Conservation (phyloP, 2,113 vertebrate genomes). For the Casuarius casuarius region DNA sequence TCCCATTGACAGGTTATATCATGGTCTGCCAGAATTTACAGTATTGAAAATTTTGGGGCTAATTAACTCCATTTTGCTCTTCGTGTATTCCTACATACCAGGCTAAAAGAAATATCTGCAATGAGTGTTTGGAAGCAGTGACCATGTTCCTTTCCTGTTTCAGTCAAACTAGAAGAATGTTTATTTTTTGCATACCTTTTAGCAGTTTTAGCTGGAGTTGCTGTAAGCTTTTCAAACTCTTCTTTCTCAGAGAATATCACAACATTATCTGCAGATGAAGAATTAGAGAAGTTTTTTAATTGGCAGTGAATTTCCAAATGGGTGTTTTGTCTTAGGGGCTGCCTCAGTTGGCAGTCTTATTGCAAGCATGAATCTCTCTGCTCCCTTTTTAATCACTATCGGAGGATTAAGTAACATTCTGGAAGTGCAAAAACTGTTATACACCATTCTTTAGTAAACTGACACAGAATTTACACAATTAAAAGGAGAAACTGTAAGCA, state of each 20-base stretch:
- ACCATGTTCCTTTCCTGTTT: neutral
- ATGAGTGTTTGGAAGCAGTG: neutral
- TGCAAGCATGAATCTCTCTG: neutral
- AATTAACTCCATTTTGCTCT: neutral
- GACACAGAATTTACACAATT: neutral
- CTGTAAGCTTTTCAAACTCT: slow-evolving; percentile 94
- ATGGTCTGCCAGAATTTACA: neutral
- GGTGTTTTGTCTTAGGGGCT: neutral
- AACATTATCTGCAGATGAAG: slow-evolving; percentile 83
- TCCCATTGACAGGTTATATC: neutral
- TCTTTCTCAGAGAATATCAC: slow-evolving; percentile 96
- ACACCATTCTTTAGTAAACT: neutral
- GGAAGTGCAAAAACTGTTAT: neutral
- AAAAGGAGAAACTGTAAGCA: neutral
- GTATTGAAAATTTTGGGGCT: neutral
- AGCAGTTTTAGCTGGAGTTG: slow-evolving; percentile 86
- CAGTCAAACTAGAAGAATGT: neutral
- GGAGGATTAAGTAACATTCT: neutral
- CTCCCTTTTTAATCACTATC: neutral
- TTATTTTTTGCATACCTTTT: slow-evolving; percentile 86
- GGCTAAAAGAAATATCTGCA: neutral
- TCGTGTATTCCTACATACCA: neutral
- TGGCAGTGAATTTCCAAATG: neutral
- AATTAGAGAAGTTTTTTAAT: neutral
- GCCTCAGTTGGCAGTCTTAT: neutral